phyloP scores from a whole-genome alignment of 2,113 vertebrate genomes.

The Pleuronectes platessa region DNA sequence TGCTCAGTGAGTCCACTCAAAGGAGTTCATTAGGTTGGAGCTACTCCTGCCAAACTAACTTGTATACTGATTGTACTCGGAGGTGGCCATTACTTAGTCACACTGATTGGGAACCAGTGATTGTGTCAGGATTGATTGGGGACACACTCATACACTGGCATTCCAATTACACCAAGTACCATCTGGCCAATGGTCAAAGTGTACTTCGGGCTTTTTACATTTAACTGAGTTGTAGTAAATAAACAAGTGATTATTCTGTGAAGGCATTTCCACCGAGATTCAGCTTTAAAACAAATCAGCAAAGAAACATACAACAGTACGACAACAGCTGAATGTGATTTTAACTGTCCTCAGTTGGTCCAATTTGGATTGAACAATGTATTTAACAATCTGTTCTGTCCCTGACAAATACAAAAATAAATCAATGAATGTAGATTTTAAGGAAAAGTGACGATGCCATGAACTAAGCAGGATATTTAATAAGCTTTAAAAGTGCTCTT shows the following conservation, averaged over 20 bases:
- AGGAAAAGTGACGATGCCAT: neutral
- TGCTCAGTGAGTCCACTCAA: constrained; percentile 9
- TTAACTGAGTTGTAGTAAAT: constrained; percentile 45
- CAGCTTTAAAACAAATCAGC: constrained; percentile 37
- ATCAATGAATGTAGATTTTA: neutral
- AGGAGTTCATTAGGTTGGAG: constrained; percentile 69
- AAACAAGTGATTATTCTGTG: constrained; percentile 47
- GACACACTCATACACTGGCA: constrained; percentile 44
- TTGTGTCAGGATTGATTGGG: constrained; percentile 67
- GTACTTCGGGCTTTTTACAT: constrained; percentile 50
- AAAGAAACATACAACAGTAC: constrained; percentile 1
- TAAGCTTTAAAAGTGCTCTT: neutral
- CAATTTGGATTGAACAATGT: neutral
- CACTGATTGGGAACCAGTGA: constrained; percentile 72
- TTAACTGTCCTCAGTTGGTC: constrained; percentile 13
- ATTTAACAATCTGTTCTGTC: neutral
- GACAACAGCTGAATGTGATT: neutral
- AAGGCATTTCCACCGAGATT: constrained; percentile 28
- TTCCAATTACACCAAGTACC: constrained; percentile 62
- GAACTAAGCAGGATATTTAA: neutral
- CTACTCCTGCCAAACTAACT: constrained; percentile 55
- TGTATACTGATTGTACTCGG: constrained; percentile 67
- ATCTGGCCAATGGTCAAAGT: constrained; percentile 46
- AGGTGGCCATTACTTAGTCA: constrained; percentile 68
- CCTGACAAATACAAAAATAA: neutral